These are phyloP conservation scores for Arctopsyche grandis DNA, from an alignment of 1,140 invertebrate genomes.

Conservation along the genomic window DNA sequence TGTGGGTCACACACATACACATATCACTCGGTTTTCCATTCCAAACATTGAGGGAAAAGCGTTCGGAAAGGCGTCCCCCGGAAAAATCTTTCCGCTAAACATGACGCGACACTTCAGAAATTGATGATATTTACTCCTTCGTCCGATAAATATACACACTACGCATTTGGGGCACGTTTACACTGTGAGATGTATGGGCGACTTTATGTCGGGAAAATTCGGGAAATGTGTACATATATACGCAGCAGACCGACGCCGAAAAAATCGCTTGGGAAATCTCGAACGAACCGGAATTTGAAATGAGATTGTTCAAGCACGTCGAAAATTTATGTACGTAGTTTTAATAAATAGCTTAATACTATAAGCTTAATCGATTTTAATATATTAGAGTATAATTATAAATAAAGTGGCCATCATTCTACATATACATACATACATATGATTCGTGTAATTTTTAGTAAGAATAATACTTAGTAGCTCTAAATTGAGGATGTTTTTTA, in stretches of 20 bases:
- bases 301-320: neutral
- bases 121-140: constrained; percentile 24
- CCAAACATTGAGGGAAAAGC: neutral
- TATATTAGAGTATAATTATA: no score
- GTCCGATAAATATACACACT: neutral
- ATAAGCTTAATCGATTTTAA: no score
- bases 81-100: constrained; percentile 10
- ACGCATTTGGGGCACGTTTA: neutral
- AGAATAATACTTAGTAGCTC: no score
- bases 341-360: no score
- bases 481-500: no score
- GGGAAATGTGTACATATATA: neutral
- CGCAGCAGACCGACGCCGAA: neutral
- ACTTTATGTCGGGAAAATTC: neutral
- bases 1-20: constrained; percentile 11
- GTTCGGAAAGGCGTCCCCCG: neutral
- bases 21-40: neutral
- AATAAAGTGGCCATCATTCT: no score
- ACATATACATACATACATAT: no score
- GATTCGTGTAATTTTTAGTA: no score
- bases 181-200: neutral
- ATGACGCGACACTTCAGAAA: constrained; percentile 10
- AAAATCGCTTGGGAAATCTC: constrained; percentile 1
- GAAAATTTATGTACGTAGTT: no score
- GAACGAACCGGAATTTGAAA: neutral